Evolutionary conservation across 2,797 vertebrate genomes (phyloP).

Genomic region (Fratercula arctica): DNA sequence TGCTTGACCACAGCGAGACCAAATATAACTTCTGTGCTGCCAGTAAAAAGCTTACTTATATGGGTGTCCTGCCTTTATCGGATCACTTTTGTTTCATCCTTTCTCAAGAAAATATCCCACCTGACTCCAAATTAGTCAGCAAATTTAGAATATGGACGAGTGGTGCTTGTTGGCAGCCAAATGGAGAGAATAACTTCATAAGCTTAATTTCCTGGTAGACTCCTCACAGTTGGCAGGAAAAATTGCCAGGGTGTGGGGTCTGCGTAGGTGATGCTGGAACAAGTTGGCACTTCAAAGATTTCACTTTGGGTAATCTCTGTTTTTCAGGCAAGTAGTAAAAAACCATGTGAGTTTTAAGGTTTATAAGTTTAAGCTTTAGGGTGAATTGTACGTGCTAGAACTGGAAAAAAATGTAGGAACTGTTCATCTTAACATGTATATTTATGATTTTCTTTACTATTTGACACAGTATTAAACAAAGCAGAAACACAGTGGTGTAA

Average conservation of each 20-base stretch:
- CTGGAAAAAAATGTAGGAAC: neutral
- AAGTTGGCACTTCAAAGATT: neutral
- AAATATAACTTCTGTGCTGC: neutral
- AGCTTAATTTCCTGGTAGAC: neutral
- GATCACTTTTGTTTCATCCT: neutral
- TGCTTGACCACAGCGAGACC: neutral
- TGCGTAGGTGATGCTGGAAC: neutral
- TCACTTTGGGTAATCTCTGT: neutral
- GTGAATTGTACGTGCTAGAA: neutral
- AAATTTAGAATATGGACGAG: neutral
- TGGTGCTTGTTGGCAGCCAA: neutral
- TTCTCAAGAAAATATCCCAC: neutral
- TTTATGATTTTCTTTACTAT: neutral
- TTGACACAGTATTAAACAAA: neutral
- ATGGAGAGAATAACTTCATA: neutral
- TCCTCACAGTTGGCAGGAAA: neutral
- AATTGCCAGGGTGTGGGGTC: neutral
- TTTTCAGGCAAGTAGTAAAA: neutral
- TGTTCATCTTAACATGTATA: neutral
- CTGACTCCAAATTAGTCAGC: neutral
- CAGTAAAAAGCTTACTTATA: neutral
- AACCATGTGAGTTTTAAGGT: neutral
- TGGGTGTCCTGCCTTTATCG: neutral
- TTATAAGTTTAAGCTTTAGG: neutral
- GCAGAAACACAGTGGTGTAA: neutral